A percentile compares a stretch with the other conserved stretches of the same genome.
phyloP scores from a whole-genome alignment of 2,888 invertebrate genomes.

The Acanthosepion pharaonis region DNA sequence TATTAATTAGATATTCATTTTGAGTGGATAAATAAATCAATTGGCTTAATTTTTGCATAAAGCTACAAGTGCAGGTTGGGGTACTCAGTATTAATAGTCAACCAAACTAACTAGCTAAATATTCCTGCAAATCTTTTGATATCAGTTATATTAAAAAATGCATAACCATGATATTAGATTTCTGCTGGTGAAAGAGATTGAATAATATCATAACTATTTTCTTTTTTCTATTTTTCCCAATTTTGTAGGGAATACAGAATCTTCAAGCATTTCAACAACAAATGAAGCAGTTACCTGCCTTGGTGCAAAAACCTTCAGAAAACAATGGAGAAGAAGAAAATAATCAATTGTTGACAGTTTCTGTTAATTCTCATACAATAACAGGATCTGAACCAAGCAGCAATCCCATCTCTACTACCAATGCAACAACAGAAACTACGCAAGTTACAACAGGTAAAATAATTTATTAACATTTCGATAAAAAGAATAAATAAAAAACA shows the following conservation, averaged over 20 bases:
- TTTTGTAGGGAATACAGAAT: slow-evolving; percentile 63
- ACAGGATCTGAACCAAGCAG: not conserved
- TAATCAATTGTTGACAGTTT: not conserved
- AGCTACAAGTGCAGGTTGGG: too few species aligned
- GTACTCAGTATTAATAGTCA: too few species aligned
- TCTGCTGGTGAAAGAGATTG: not conserved
- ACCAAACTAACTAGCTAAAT: too few species aligned
- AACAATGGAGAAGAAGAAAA: slow-evolving; percentile 38
- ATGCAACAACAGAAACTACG: not conserved
- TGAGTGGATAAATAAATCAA: too few species aligned
- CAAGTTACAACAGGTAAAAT: not conserved
- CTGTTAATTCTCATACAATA: not conserved
- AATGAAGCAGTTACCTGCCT: slow-evolving; percentile 55
- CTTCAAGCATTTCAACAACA: slow-evolving; percentile 64
- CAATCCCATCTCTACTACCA: not conserved
- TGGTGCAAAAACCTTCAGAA: slow-evolving; percentile 55
- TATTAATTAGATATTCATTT: too few species aligned
- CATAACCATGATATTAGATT: too few species aligned
- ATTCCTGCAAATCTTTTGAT: too few species aligned
- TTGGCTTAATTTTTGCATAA: too few species aligned
- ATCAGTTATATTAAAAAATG: too few species aligned
- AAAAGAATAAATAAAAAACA: too few species aligned
- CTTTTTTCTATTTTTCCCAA: not conserved
- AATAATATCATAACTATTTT: not conserved
- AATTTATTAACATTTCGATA: too few species aligned